Conservation (phyloP, 1,140 invertebrate genomes). For the Aphelenchoides avenae region DNA sequence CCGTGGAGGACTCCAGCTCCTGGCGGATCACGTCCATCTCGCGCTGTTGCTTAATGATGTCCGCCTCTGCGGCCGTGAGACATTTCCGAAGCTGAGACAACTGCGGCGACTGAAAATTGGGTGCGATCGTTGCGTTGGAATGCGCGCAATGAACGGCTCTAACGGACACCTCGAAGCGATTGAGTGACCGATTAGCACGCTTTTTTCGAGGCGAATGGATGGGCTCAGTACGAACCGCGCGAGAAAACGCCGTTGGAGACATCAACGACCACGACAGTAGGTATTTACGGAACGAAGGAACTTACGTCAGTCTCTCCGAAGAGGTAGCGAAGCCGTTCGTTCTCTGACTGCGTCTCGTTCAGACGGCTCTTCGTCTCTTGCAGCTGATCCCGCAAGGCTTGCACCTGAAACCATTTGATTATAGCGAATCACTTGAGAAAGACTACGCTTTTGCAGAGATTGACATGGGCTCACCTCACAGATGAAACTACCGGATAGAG, state of each 20-base stretch:
- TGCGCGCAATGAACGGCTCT: constrained; percentile 8
- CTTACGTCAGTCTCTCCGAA: constrained; percentile 15
- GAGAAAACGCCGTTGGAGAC: not conserved
- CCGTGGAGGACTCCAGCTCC: too few species aligned
- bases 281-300: constrained; percentile 1
- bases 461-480: too few species aligned
- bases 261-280: not conserved
- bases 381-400: constrained; percentile 40
- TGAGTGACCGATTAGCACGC: not conserved
- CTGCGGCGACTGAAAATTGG: constrained; percentile 20
- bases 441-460: too few species aligned
- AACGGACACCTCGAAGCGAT: not conserved
- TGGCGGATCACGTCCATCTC: constrained; percentile 42
- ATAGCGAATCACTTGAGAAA: too few species aligned
- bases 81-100: constrained; percentile 33
- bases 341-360: constrained; percentile 25
- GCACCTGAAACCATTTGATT: too few species aligned
- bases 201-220: not conserved
- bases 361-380: constrained; percentile 45
- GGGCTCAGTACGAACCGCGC: not conserved
- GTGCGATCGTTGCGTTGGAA: not conserved
- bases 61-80: constrained; percentile 41
- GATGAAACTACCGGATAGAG: too few species aligned
- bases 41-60: constrained; percentile 38
- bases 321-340: constrained; percentile 34